Evolutionary conservation across 1,140 invertebrate genomes (phyloP), one percentile per base, ranked within the genome.

Genomic region (Microplitis mediator): DNA sequence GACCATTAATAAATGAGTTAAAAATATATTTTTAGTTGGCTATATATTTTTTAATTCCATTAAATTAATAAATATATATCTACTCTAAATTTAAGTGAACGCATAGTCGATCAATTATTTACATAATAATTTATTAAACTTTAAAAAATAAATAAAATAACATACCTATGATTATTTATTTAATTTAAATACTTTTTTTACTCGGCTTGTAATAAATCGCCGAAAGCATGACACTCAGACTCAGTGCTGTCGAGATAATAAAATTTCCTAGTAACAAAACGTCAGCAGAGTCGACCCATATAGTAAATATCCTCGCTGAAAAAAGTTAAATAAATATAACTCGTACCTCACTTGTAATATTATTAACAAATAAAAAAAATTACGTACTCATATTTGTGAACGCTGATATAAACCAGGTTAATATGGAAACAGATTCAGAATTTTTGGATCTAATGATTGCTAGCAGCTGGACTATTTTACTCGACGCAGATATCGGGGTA

Each of bases 371-470:
- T 67, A 36, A 71, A 66, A 74, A 50, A 69, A 58, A 56, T 31
- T 23, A 23, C 3, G 11, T 88, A 93, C 92, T 90, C 4, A 90
- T 78, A 81, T 92, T 93, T 13, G 91, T 92, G 67, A 90, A 84
- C 11, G 91, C 86, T 51, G 92, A 93, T 66, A 93, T 91, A 51
- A 91, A 86, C 92, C 92, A 93, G 31, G 92, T 92, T 8, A 89
- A 81, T 9, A 91, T 79, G 50, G 91, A 92, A 1, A 93, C 86
- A 11, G 90, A 90, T 74, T 92, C 90, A 6, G 91, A 88, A 81
- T 92, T 91, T 77, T 85, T 88, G 2, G 88, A 87, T 77, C 83
- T 86, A 11, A 92, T 64, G 74, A 93, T 93, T 67, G 91, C 88
- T 51, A 89, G 81, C 5, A 93, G 87, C 77, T 93, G 92, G 16